Evolutionary conservation across 1,140 invertebrate genomes (phyloP).

Genomic region (Lordiphosa mommai): DNA sequence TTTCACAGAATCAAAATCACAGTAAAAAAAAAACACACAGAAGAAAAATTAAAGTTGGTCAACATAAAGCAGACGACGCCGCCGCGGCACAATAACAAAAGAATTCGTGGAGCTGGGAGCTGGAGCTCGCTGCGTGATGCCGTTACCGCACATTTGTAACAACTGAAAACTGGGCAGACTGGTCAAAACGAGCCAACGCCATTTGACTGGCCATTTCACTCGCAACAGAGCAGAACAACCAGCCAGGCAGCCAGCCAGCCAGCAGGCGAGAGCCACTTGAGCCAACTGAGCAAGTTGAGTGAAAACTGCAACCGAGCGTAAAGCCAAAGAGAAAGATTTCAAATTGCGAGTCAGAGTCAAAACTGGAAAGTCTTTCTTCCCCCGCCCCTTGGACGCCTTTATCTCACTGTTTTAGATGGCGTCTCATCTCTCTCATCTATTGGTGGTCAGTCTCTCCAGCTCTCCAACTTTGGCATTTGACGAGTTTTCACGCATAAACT

Average conservation of each 20-base stretch:
- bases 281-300: conserved; percentile 14
- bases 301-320: conserved; percentile 40
- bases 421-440: conserved; percentile 6
- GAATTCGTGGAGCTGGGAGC: conserved; percentile 21
- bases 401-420: conserved; percentile 31
- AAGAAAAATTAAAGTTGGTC: conserved; percentile 46
- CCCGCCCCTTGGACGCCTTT: neutral
- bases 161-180: conserved; percentile 57
- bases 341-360: neutral
- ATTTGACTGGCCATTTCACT: conserved; percentile 63
- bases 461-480: conserved; percentile 53
- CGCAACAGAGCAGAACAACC: conserved; percentile 55
- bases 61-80: conserved; percentile 2
- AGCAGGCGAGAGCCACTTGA: conserved; percentile 6
- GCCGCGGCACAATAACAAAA: neutral
- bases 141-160: conserved; percentile 71
- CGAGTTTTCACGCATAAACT: conserved; percentile 73
- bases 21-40: conserved; percentile 4
- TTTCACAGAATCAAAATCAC: conserved; percentile 29
- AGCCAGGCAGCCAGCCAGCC: neutral
- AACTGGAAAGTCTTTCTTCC: conserved; percentile 8
- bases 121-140: conserved; percentile 52
- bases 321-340: conserved; percentile 22
- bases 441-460: conserved; percentile 9
- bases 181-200: conserved; percentile 45